Evolutionary conservation across 2,888 invertebrate genomes (phyloP).

Genomic region (Gortyna flavago): DNA sequence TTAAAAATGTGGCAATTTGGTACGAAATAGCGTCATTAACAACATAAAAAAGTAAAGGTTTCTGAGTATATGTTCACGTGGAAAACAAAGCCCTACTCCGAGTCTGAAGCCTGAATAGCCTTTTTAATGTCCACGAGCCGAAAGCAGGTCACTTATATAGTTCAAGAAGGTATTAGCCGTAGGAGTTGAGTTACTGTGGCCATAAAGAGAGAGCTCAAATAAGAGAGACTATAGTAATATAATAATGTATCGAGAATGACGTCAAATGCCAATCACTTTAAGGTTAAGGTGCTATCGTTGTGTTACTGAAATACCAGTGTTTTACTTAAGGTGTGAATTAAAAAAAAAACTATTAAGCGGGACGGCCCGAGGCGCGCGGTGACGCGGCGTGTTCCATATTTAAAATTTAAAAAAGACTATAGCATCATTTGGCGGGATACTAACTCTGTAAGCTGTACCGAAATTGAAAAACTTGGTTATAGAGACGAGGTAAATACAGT

Average conservation of each 20-base stretch:
- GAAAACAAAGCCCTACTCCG: background rate
- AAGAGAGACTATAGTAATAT: constrained; percentile 32
- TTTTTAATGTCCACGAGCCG: constrained; percentile 23
- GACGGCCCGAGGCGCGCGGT: no score
- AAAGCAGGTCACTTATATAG: constrained; percentile 48
- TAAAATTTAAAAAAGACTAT: no score
- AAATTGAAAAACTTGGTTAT: no score
- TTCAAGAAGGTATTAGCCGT: constrained; percentile 40
- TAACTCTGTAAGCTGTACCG: no score
- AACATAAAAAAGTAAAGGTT: background rate
- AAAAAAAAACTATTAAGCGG: no score
- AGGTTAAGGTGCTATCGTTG: constrained; percentile 17
- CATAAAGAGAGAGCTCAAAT: constrained; percentile 47
- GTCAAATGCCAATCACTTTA: constrained; percentile 55
- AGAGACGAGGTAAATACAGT: no score
- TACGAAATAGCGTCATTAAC: background rate
- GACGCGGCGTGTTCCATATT: no score
- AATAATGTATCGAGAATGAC: constrained; percentile 44
- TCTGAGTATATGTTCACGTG: background rate
- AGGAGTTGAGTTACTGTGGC: constrained; percentile 40
- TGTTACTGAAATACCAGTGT: constrained; percentile 24
- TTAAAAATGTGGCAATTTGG: background rate
- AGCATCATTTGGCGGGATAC: no score
- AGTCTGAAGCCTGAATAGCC: constrained; percentile 35
- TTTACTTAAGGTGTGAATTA: constrained; percentile 8